Evolutionary conservation across 2,113 vertebrate species (phyloP), one percentile per base, ranked within the genome.

Genomic region (Chloroceryle aenea): DNA sequence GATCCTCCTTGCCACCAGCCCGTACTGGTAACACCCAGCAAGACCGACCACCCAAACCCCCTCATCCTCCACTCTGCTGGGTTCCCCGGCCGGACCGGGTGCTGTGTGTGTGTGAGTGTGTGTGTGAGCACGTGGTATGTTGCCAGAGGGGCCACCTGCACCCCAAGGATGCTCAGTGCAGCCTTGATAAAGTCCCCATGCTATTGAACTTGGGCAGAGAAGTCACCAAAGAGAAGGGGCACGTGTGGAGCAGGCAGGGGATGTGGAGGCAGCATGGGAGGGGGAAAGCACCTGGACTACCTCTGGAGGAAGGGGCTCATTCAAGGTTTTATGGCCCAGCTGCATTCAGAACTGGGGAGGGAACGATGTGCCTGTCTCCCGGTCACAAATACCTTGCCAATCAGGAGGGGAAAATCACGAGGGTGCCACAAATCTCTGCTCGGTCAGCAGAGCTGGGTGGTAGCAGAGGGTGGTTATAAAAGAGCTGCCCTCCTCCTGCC

Each of bases 1-100:
- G 98, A 98, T 99, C 83, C 93, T 99, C 27, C 83, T 98, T 10
- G 96, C 97, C 2, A 97, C 98, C 1, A 94, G 79, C 45, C 90
- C 93, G 0, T 98, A 97, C 22, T 98, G 98, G 93, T 99, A 97
- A 98, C 40, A 0, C 15, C 36, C 18, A 6, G 12, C 0, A 2
- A 40, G 18, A 62, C 34, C 0, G 0, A 27, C 7, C 47, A 30
- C 4, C 82, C 17, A 3, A 52, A 25, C 8, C 29, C 42, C 53
- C 42, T 85, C 10, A 0, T 58, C 76, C 93, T 80, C 75, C 3
- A 2, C 58, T 38, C 74, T 87, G 85, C 78, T 89, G 73, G 30
- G 58, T 43, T 30, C n/a, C 36, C 52, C 0, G 25, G 29, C 45
- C n/a, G 76, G 62, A 26, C 55, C 0, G 15, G 68, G n/a, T 23